Conservation (phyloP, 2,113 vertebrate species). For the Ceyx margarethae region DNA sequence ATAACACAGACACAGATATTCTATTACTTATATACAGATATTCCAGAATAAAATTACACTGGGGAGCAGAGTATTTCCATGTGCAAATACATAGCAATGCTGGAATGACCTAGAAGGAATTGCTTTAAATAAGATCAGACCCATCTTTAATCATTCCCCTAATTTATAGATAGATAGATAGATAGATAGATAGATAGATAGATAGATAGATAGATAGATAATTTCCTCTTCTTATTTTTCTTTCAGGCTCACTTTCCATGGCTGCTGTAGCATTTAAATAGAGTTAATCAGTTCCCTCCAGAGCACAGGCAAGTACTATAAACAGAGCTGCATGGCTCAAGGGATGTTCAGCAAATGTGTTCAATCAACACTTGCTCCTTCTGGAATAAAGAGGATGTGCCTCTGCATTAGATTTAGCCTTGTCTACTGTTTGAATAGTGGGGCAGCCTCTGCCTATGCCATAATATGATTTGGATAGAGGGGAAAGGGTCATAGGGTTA, state of each 20-base stretch:
- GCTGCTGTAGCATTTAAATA: constrained; percentile 40
- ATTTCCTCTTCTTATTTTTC: background rate
- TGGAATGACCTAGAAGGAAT: background rate
- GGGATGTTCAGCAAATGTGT: constrained; percentile 35
- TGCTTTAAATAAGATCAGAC: background rate
- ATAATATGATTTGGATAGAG: background rate
- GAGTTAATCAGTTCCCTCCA: constrained; percentile 28
- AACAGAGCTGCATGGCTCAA: constrained; percentile 17
- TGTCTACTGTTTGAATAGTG: background rate
- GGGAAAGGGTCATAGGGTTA: background rate
- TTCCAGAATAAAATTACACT: background rate
- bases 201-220: background rate
- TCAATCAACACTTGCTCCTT: constrained; percentile 42
- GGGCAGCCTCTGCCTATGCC: background rate
- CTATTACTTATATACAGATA: background rate
- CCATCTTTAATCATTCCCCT: background rate
- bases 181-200: background rate
- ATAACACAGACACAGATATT: background rate
- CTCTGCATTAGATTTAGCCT: constrained; percentile 12
- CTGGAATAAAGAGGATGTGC: constrained; percentile 31
- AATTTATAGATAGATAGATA: background rate
- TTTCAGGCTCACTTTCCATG: background rate
- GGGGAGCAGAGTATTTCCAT: background rate
- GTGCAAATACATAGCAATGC: background rate
- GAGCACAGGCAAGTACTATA: constrained; percentile 33